Base-by-base conservation (phyloP, 1,140 invertebrate genomes). In the Aporrectodea caliginosa region DNA sequence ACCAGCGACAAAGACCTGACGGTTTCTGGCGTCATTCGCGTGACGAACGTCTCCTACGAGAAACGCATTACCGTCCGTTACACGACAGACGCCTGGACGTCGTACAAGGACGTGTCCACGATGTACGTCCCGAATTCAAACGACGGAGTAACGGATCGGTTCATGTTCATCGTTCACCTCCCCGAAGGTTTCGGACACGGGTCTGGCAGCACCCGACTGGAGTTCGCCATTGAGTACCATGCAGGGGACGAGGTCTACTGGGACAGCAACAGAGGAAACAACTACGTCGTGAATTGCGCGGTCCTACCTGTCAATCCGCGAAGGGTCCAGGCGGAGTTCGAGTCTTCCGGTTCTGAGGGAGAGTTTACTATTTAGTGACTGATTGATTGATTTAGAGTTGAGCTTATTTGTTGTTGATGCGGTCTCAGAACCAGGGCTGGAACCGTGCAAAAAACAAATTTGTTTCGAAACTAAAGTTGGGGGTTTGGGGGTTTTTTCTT, bases 11-110 rank as follows among this genome's bases (percentile, higher is more conserved):
- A 84, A 0, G 91, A 93, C 68, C 83, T 89, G 79, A 93, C 91
- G n/a, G 92, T 98, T n/a, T 92, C 91, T 22, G 95, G 95, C 16
- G 91, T 92, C 0, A 93, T 97, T 1, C 90, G 95, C 31, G 95
- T 98, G 14, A 89, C 94, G 68, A 98, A 98, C 88, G 87, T 98
- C 72, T 93, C 94, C 85, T 98, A 94, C 87, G 92, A 97, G 84
- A 98, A 98, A 89, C 92, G 91, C 31, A 95, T 98, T 16, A 91
- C 93, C 82, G 91, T 97, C 69, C 91, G 96, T 71, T 97, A 96
- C 86, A 93, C 93, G 0, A 90, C 93, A 81, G 94, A 97, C 86
- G 90, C 91, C 31, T 98, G 96, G 96, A 90, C 90, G 78, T 94
- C 92, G 34, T 94, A 91, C 86, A 91, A 92, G 34, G 96, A 98